phyloP scores from a whole-genome alignment of 2,797 vertebrate species.

The Nyctibius grandis region DNA sequence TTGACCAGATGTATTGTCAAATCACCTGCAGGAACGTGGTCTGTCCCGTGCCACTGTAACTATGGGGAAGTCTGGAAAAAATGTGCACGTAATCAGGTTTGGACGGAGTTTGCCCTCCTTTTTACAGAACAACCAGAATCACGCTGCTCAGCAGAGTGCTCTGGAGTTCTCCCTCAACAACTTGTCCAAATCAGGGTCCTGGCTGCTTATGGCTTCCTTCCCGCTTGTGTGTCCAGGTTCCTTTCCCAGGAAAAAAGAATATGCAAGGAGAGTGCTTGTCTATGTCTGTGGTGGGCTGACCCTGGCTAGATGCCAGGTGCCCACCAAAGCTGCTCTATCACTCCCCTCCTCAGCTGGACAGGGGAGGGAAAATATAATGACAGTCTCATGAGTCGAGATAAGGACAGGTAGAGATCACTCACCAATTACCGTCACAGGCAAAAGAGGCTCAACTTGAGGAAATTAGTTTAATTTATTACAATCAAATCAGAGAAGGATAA shows the following conservation, averaged over 20 bases:
- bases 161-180: background rate
- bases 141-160: background rate
- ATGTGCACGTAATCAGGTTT: background rate
- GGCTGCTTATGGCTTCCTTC: background rate
- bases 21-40: background rate
- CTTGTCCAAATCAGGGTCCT: background rate
- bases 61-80: background rate
- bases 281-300: too few species aligned
- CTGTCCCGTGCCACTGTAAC: background rate
- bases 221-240: background rate
- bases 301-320: too few species aligned
- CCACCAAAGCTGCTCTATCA: too few species aligned
- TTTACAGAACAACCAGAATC: background rate
- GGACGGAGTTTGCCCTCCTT: background rate
- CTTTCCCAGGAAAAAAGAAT: background rate
- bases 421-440: too few species aligned
- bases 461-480: too few species aligned
- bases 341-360: too few species aligned
- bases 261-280: background rate
- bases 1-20: background rate
- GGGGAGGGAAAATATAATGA: too few species aligned
- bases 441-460: too few species aligned
- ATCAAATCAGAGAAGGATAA: too few species aligned
- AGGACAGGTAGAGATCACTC: too few species aligned
- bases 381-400: too few species aligned